A percentile compares a stretch with the other conserved stretches of the same genome.
Evolutionary conservation across 2,113 vertebrate species (phyloP).

Genomic region (Myrmecophaga tridactyla): DNA sequence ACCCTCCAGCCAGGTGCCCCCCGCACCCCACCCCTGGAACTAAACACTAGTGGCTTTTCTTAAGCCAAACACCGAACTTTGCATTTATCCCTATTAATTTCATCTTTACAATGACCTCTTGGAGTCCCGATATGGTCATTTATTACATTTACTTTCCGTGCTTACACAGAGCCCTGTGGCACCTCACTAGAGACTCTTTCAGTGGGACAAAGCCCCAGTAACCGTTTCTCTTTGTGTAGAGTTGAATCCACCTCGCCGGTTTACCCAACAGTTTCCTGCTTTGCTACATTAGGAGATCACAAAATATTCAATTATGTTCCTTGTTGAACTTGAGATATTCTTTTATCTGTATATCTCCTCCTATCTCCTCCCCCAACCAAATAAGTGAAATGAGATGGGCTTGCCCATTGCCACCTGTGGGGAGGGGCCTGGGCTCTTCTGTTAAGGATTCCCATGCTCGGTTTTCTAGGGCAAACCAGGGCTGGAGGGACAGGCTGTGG

Average conservation of each 20-base stretch:
- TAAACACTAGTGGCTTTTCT: background rate
- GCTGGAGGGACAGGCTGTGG: background rate
- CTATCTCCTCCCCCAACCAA: background rate
- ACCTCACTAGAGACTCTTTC: background rate
- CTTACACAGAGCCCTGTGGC: background rate
- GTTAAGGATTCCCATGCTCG: background rate
- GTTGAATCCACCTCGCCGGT: fast-evolving
- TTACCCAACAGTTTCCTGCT: background rate
- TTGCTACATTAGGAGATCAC: background rate
- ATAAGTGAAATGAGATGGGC: background rate
- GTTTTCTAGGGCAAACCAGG: background rate
- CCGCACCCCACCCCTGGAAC: background rate
- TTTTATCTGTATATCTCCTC: background rate
- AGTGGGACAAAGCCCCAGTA: background rate
- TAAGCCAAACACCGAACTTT: background rate
- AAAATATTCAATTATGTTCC: background rate
- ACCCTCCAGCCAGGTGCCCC: too few species aligned
- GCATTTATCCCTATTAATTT: background rate
- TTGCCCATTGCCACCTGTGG: background rate
- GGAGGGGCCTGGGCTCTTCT: background rate
- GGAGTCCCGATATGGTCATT: background rate
- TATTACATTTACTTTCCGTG: background rate
- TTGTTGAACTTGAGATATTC: background rate
- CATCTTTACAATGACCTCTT: background rate
- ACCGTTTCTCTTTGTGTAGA: fast-evolving